A percentile compares a stretch with the other conserved stretches of the same genome.
Conservation (phyloP, 2,113 vertebrate genomes). For the Osmerus mordax region DNA sequence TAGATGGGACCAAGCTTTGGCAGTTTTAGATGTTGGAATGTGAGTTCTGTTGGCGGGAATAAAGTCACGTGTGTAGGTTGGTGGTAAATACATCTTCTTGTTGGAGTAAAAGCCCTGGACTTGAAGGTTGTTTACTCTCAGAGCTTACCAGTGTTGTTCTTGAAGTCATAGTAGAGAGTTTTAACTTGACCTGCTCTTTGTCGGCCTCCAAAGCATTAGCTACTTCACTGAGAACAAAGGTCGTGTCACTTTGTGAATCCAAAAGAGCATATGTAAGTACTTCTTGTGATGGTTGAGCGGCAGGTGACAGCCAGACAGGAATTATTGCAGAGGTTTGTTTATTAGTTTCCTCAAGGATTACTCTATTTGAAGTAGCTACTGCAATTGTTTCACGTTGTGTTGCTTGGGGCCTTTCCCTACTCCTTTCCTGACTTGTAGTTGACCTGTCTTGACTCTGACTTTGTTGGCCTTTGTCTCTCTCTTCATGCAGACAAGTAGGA, state of each 20-base stretch:
- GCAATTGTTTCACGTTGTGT: conserved; percentile 7
- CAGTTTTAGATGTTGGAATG: neutral
- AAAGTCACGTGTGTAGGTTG: neutral
- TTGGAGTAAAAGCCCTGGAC: neutral
- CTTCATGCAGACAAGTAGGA: neutral
- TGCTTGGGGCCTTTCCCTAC: neutral
- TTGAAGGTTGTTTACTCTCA: conserved; percentile 9
- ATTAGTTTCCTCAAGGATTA: neutral
- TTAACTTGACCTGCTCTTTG: neutral
- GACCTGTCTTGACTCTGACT: neutral
- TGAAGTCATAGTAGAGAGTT: conserved; percentile 15
- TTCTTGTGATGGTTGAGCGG: neutral
- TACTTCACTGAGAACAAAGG: conserved; percentile 7
- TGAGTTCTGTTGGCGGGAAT: neutral
- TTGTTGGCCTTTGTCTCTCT: conserved; percentile 3
- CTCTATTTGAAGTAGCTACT: neutral
- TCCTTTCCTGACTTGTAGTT: neutral
- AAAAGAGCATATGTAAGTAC: neutral
- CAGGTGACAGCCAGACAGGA: neutral
- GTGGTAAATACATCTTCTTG: conserved; percentile 6
- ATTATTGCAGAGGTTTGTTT: neutral
- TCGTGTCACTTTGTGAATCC: conserved; percentile 7
- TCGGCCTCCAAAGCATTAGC: conserved; percentile 3
- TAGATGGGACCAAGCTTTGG: conserved; percentile 14
- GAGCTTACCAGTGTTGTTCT: conserved; percentile 11